A percentile compares a stretch with the other conserved stretches of the same genome.
Conservation (phyloP, 2,888 invertebrate species). For the Leptinotarsa peninsularis region DNA sequence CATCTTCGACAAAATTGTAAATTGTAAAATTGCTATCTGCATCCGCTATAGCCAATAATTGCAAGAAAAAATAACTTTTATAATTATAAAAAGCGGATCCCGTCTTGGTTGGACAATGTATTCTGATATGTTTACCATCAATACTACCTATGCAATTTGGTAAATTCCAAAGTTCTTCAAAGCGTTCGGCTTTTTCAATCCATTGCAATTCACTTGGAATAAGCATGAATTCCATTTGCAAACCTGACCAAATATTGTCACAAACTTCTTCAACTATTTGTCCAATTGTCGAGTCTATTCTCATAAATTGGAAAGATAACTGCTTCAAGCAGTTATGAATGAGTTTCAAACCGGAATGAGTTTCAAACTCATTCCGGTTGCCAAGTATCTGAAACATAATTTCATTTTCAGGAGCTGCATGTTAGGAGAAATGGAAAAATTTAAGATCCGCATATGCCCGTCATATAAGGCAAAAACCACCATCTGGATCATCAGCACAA, state of each 20-base stretch:
- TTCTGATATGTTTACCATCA: conserved; percentile 2
- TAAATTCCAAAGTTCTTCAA: conserved; percentile 4
- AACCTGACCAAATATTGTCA: conserved; percentile 3
- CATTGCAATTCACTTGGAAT: conserved; percentile 20
- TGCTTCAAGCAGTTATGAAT: no score
- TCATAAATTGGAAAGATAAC: conserved; percentile 21
- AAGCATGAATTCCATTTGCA: not conserved
- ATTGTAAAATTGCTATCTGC: conserved; percentile 19
- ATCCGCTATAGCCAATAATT: conserved; percentile 21
- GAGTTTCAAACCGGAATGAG: no score
- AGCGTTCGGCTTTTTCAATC: conserved; percentile 11
- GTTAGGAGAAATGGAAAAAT: conserved; percentile 21
- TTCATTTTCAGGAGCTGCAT: conserved; percentile 18
- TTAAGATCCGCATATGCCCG: conserved; percentile 11
- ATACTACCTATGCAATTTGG: conserved; percentile 2
- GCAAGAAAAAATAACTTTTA: conserved; percentile 15
- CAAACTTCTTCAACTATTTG: not conserved
- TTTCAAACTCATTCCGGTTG: conserved; percentile 18
- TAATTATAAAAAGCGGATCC: not conserved
- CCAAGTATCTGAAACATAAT: not conserved
- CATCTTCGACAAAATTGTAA: conserved; percentile 10
- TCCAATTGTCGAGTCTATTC: conserved; percentile 15
- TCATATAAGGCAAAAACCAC: conserved; percentile 9
- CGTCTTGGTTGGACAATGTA: not conserved
- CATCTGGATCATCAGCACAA: conserved; percentile 1